These are phyloP conservation scores for Ylistrum balloti DNA, from an alignment of 1,140 invertebrate species.

Conservation along the genomic window DNA sequence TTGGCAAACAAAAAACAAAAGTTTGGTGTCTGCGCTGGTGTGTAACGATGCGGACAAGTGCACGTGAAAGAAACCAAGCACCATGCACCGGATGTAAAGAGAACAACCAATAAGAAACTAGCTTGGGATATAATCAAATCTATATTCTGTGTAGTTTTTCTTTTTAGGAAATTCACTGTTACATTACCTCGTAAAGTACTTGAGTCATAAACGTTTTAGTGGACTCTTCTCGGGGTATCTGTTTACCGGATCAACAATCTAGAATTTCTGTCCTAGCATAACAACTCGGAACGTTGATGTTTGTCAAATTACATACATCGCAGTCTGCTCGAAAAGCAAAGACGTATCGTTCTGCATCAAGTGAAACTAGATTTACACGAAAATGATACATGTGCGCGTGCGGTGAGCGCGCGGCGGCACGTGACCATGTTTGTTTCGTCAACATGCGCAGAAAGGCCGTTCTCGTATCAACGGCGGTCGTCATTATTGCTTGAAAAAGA, in stretches of 20 bases:
- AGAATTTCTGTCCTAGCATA: neutral
- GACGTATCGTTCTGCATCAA: constrained; percentile 10
- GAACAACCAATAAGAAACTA: neutral
- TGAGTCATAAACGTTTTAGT: neutral
- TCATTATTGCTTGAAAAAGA: constrained; percentile 27
- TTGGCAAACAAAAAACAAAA: neutral
- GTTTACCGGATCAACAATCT: neutral
- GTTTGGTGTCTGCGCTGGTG: neutral
- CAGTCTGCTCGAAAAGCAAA: neutral
- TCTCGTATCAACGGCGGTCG: neutral
- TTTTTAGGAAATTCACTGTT: neutral
- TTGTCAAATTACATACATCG: neutral
- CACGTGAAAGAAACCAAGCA: neutral
- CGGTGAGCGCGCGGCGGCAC: constrained; percentile 40
- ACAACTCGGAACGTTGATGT: constrained; percentile 14
- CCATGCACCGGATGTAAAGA: constrained; percentile 1
- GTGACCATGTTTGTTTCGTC: constrained; percentile 9
- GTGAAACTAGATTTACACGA: constrained; percentile 27
- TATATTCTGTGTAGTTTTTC: neutral
- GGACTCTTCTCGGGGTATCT: neutral
- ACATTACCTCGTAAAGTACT: neutral
- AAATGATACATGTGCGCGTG: constrained; percentile 41
- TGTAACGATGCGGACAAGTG: neutral
- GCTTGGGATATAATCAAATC: neutral
- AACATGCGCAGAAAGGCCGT: constrained; percentile 4